Evolutionary conservation across 2,797 vertebrate genomes (phyloP).

Genomic region (Lepilemur ruficaudatus): DNA sequence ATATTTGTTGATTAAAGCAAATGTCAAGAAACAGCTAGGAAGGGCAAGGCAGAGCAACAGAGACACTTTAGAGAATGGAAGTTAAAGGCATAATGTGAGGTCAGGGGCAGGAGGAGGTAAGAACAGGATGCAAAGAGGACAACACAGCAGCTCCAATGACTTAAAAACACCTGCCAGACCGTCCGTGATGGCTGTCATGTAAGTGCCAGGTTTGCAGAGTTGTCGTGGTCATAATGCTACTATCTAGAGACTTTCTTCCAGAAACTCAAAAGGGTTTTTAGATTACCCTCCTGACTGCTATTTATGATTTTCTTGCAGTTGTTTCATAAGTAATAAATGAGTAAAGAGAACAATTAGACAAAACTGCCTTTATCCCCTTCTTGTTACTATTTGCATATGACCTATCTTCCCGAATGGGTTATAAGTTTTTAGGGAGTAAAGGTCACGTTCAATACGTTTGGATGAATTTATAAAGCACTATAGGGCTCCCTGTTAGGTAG

Average conservation of each 20-base stretch:
- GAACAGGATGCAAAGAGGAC: background rate
- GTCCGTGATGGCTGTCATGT: background rate
- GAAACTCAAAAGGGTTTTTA: background rate
- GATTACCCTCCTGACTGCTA: background rate
- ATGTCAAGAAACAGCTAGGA: background rate
- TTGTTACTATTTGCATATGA: background rate
- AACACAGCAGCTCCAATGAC: background rate
- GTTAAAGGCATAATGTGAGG: background rate
- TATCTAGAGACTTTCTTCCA: background rate
- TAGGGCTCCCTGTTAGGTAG: background rate
- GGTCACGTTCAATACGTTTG: background rate
- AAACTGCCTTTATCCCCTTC: background rate
- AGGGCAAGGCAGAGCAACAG: background rate
- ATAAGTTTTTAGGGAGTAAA: background rate
- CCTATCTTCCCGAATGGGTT: background rate
- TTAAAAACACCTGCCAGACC: background rate
- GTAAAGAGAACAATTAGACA: background rate
- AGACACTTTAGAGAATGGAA: background rate
- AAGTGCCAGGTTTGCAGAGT: background rate
- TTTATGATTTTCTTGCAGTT: slow-evolving; percentile 18
- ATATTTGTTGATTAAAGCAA: background rate
- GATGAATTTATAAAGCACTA: background rate
- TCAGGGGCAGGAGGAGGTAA: background rate
- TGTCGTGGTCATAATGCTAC: background rate
- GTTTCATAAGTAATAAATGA: background rate